Conservation (phyloP, 2,888 invertebrate genomes). For the Galeruca laticollis region DNA sequence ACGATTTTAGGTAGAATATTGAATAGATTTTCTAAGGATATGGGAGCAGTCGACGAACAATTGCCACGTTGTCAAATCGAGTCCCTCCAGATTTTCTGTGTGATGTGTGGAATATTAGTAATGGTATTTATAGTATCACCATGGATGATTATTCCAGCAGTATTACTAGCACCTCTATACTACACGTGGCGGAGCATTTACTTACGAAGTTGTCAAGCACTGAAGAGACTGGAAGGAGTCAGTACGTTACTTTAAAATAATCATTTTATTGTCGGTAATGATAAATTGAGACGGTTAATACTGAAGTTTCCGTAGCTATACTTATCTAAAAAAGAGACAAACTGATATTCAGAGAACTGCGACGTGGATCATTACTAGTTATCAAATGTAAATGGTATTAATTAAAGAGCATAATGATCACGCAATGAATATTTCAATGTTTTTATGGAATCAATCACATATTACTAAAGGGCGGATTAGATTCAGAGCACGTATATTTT, state of each 20-base stretch:
- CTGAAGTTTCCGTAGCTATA: too few species aligned
- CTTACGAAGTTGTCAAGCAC: constrained; percentile 77
- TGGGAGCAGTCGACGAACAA: constrained; percentile 82
- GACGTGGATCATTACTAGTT: too few species aligned
- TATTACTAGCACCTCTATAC: constrained; percentile 74
- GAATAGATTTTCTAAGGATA: constrained; percentile 88
- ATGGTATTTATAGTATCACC: constrained; percentile 81
- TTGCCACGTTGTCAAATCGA: constrained; percentile 76
- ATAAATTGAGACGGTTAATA: too few species aligned
- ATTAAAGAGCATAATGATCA: too few species aligned
- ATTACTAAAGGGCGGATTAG: too few species aligned
- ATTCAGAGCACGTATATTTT: too few species aligned
- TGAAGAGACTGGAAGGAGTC: constrained; percentile 74
- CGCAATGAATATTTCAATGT: too few species aligned
- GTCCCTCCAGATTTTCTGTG: constrained; percentile 75
- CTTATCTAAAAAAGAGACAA: too few species aligned
- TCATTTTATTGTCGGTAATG: not conserved
- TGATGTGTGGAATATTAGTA: constrained; percentile 77
- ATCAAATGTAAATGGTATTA: too few species aligned
- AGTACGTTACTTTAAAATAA: constrained; percentile 56
- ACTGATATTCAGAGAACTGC: too few species aligned
- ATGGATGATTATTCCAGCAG: constrained; percentile 74
- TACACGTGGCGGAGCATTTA: constrained; percentile 75
- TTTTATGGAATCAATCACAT: too few species aligned
- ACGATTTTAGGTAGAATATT: constrained; percentile 76